Conservation (phyloP, 2,888 invertebrate species). For the Eupsilia transversa region DNA sequence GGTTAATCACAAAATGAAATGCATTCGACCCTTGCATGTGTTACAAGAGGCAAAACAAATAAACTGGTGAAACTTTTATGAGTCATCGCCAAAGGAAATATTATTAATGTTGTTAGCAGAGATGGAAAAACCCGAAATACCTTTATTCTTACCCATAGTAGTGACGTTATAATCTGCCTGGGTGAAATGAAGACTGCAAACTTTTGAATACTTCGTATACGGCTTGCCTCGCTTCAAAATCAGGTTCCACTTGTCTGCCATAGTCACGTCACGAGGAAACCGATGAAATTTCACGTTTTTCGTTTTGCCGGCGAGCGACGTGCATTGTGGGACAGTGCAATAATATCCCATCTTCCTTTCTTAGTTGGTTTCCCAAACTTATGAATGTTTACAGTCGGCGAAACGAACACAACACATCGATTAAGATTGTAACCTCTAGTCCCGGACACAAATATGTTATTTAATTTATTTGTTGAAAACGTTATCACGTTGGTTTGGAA, state of each 20-base stretch:
- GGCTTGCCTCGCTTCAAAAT: constrained; percentile 88
- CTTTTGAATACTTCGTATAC: constrained; percentile 89
- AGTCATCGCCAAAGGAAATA: constrained; percentile 75
- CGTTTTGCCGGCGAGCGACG: constrained; percentile 89
- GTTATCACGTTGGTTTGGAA: constrained; percentile 86
- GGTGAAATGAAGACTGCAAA: constrained; percentile 88
- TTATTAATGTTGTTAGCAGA: constrained; percentile 72
- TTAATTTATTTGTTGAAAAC: constrained; percentile 83
- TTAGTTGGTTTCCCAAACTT: constrained; percentile 62
- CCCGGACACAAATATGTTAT: constrained; percentile 67
- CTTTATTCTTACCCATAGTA: constrained; percentile 90
- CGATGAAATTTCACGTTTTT: constrained; percentile 89
- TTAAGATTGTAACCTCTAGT: constrained; percentile 61
- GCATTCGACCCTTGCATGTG: constrained; percentile 46
- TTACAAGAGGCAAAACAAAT: constrained; percentile 60
- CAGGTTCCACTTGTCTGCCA: constrained; percentile 87
- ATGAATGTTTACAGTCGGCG: constrained; percentile 62
- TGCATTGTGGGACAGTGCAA: constrained; percentile 89
- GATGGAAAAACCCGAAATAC: constrained; percentile 86
- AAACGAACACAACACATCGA: constrained; percentile 75
- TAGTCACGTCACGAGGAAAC: constrained; percentile 83
- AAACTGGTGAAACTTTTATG: constrained; percentile 69
- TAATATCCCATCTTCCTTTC: constrained; percentile 87
- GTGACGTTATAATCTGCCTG: constrained; percentile 88
- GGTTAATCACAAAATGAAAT: constrained; percentile 64